A percentile compares a stretch with the other conserved stretches of the same genome.
Conservation (phyloP, 2,888 invertebrate genomes). For the Hipparchia semele region DNA sequence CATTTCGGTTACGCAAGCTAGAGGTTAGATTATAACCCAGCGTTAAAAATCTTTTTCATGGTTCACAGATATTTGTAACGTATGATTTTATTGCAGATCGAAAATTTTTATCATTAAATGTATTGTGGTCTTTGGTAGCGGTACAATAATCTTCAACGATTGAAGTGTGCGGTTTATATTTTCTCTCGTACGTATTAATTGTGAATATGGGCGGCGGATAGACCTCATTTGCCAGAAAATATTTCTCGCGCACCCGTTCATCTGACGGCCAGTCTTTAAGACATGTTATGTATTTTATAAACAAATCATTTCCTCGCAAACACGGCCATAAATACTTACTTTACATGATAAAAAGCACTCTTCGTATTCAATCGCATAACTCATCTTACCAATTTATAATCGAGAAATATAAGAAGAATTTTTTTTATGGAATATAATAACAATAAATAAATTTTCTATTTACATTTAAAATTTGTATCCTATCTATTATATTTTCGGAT, state of each 20-base stretch:
- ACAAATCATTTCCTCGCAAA: conserved; percentile 28
- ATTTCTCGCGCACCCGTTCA: no score
- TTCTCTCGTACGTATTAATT: no score
- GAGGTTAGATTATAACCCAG: background rate
- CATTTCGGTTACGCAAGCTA: background rate
- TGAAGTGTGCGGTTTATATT: no score
- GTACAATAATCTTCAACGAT: no score
- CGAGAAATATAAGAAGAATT: conserved; percentile 79
- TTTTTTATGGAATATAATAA: conserved; percentile 79
- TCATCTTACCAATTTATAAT: conserved; percentile 78
- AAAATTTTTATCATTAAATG: no score
- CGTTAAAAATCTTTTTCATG: background rate
- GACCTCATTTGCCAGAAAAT: no score
- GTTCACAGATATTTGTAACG: conserved; percentile 20
- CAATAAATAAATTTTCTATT: conserved; percentile 82
- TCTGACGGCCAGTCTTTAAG: no score
- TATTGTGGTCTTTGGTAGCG: no score
- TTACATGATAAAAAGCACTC: conserved; percentile 74
- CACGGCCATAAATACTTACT: conserved; percentile 53
- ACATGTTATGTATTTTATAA: background rate
- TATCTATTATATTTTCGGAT: conserved; percentile 74
- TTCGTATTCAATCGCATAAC: conserved; percentile 69
- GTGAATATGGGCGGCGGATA: no score
- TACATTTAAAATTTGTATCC: conserved; percentile 79
- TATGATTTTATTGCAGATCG: no score